A percentile compares a stretch with the other conserved stretches of the same genome.
phyloP scores from a whole-genome alignment of 2,797 vertebrate genomes.

The Poecilia gillii region DNA sequence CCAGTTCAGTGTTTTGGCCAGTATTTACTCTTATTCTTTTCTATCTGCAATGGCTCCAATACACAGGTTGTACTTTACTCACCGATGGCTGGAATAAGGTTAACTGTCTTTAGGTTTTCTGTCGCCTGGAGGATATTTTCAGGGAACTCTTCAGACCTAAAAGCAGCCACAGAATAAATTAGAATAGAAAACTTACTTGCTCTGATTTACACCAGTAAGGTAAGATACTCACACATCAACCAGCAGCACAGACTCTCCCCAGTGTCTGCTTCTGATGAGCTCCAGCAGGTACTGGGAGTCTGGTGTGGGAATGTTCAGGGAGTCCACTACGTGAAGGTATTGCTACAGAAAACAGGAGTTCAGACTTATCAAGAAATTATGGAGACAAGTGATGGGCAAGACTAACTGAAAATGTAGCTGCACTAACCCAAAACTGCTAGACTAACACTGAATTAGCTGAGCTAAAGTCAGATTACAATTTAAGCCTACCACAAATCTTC shows the following conservation, averaged over 20 bases:
- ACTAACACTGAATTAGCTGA: neutral
- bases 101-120: constrained; percentile 82
- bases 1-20: neutral
- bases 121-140: constrained; percentile 82
- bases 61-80: constrained; percentile 39
- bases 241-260: constrained; percentile 87
- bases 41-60: too few relatives aligned
- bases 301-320: constrained; percentile 82
- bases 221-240: constrained; percentile 85
- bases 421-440: neutral
- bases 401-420: neutral
- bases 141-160: constrained; percentile 83
- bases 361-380: neutral
- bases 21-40: too few relatives aligned
- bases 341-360: constrained; percentile 71
- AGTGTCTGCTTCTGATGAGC: constrained; percentile 79
- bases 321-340: constrained; percentile 86
- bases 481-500: neutral
- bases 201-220: neutral
- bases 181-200: neutral
- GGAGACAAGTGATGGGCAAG: too few relatives aligned
- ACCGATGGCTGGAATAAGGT: constrained; percentile 88
- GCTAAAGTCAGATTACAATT: neutral
- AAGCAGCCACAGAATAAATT: constrained; percentile 16
- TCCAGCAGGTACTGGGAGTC: constrained; percentile 87